phyloP scores from a whole-genome alignment of 2,888 invertebrate genomes.

The Agrotis exclamationis region DNA sequence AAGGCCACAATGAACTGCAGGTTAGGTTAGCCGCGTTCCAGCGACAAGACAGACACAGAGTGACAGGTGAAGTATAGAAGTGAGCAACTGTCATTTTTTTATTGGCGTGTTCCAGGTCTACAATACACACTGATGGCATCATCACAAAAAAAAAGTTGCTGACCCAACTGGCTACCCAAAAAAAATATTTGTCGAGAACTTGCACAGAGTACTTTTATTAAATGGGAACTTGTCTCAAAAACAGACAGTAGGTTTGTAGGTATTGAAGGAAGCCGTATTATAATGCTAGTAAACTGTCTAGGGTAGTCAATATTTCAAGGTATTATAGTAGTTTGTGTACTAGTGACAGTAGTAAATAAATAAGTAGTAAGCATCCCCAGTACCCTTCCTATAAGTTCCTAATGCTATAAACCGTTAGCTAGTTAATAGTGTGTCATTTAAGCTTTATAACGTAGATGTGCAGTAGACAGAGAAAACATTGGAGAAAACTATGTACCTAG shows the following conservation, averaged over 20 bases:
- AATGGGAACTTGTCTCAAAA: not conserved
- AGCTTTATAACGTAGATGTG: no score
- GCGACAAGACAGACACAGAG: constrained; percentile 27
- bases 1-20: constrained; percentile 49
- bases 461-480: no score
- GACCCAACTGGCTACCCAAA: not conserved
- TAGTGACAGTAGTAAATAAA: no score
- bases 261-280: not conserved
- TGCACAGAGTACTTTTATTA: no score
- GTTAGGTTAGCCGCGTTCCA: constrained; percentile 66
- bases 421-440: no score
- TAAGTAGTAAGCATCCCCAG: no score
- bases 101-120: constrained; percentile 9
- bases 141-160: not conserved
- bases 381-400: no score
- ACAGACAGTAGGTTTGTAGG: not conserved
- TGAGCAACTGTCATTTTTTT: constrained; percentile 5
- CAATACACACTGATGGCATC: no score
- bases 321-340: not conserved
- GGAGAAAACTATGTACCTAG: no score
- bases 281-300: not conserved
- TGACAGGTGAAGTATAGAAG: no score
- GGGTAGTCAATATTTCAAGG: constrained; percentile 9
- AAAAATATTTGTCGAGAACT: not conserved
- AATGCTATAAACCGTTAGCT: no score